These are phyloP conservation scores for Ovibos moschatus DNA, from an alignment of 2,113 vertebrate species.

Conservation along the genomic window DNA sequence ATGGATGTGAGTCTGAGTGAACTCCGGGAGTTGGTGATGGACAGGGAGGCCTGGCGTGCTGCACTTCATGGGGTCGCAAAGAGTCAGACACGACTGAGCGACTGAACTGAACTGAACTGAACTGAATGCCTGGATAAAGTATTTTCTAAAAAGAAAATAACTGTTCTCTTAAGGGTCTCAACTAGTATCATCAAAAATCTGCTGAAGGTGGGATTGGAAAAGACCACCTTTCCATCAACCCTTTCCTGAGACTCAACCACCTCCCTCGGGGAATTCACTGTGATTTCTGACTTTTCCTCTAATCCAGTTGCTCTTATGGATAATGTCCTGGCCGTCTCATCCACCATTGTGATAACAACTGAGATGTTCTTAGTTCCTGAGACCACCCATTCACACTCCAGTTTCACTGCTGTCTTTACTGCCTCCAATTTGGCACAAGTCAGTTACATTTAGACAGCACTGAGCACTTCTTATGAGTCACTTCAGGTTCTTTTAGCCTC, in stretches of 20 bases:
- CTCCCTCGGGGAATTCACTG: neutral
- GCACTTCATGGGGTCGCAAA: too few relatives aligned
- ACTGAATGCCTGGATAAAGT: neutral
- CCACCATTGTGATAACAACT: neutral
- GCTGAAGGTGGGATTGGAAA: neutral
- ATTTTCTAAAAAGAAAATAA: neutral
- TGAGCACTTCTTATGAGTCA: neutral
- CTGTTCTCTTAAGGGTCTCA: neutral
- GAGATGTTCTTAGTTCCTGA: neutral
- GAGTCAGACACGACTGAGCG: rapidly evolving
- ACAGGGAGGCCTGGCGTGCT: too few relatives aligned
- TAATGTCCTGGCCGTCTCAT: neutral
- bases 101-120: too few relatives aligned
- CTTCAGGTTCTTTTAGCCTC: neutral
- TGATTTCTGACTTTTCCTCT: neutral
- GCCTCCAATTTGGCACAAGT: neutral
- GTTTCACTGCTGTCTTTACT: neutral
- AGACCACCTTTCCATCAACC: neutral
- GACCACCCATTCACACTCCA: neutral
- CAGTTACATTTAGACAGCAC: neutral
- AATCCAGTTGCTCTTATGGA: neutral
- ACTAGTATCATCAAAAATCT: neutral
- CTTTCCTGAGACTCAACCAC: neutral
- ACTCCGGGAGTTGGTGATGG: too few relatives aligned
- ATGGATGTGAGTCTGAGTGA: too few relatives aligned